These are phyloP conservation scores for Arctocebus calabarensis DNA, from an alignment of 2,797 vertebrate species.

Conservation along the genomic window DNA sequence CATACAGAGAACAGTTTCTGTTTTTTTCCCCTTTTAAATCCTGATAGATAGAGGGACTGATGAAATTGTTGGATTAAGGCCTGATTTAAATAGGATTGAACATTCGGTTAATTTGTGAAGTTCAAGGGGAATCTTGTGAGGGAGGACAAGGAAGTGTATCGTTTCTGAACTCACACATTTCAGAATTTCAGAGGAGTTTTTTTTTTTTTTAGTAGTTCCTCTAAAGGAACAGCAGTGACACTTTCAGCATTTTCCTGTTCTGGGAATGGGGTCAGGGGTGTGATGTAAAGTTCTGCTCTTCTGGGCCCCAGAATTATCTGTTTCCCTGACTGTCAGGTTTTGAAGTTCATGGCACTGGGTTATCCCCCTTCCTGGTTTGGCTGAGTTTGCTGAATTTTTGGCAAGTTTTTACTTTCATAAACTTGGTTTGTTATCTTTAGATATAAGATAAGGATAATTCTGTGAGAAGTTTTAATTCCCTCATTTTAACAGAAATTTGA, in stretches of 20 bases:
- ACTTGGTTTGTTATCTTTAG: constrained; percentile 4
- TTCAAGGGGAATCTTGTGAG: neutral
- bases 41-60: neutral
- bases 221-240: neutral
- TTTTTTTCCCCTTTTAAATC: neutral
- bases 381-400: neutral
- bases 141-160: neutral
- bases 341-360: neutral
- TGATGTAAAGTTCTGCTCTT: neutral
- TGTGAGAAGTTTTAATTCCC: neutral
- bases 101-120: neutral
- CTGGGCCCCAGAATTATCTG: neutral
- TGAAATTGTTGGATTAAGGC: neutral
- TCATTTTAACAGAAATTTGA: constrained; percentile 13
- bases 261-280: neutral
- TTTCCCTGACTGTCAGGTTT: neutral
- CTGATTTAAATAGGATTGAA: neutral
- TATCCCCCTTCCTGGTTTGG: neutral
- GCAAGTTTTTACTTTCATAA: neutral
- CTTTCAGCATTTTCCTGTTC: neutral
- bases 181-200: neutral
- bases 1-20: neutral
- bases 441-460: neutral
- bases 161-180: neutral
- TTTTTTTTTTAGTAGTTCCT: neutral